A percentile compares a stretch with the other conserved stretches of the same genome.
These are phyloP conservation scores for Eudyptes chrysolophus DNA, from an alignment of 2,113 vertebrate species.

Conservation along the genomic window DNA sequence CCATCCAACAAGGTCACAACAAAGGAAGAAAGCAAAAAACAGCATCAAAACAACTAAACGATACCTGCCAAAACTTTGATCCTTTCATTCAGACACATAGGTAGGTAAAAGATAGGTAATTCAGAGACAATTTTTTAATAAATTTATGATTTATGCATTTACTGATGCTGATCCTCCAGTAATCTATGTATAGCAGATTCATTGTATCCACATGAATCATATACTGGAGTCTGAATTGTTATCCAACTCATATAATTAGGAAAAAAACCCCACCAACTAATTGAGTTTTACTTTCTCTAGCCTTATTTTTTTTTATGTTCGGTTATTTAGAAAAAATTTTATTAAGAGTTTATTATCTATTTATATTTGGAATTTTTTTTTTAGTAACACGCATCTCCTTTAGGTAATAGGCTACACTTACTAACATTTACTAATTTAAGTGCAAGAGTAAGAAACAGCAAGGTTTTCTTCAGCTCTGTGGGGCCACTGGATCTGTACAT, in stretches of 20 bases:
- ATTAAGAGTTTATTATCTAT: background rate
- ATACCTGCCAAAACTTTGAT: background rate
- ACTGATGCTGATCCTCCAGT: background rate
- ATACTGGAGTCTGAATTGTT: background rate
- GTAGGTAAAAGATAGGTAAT: background rate
- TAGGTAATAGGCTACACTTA: background rate
- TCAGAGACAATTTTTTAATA: background rate
- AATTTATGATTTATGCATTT: background rate
- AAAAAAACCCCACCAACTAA: too few relatives aligned
- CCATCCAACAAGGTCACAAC: background rate
- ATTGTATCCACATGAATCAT: rapidly evolving
- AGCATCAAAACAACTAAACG: background rate
- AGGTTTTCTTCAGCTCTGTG: background rate
- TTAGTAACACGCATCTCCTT: background rate
- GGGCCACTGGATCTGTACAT: background rate
- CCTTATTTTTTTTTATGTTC: background rate
- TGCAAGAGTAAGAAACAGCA: background rate
- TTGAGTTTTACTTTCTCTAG: background rate
- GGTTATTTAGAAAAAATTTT: background rate
- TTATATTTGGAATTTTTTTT: background rate
- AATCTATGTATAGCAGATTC: background rate
- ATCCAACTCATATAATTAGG: background rate
- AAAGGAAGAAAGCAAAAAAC: background rate
- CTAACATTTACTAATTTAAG: background rate
- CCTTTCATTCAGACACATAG: background rate